Base-by-base conservation (phyloP, 1,140 invertebrate species). In the Eupristina koningsbergeri region DNA sequence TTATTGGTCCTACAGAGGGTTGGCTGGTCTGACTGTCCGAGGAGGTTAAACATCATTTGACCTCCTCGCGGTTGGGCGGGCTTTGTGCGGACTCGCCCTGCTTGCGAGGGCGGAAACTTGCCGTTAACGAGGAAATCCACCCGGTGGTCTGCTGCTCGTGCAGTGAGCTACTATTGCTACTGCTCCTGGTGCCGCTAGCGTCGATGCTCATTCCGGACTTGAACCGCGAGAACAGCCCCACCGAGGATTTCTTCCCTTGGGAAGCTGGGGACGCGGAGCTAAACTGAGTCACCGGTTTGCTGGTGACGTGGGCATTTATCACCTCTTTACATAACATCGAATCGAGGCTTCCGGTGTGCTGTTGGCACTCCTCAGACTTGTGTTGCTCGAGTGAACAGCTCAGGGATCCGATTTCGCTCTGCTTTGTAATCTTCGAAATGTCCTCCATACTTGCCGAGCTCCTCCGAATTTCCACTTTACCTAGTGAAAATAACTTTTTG, bases 371-470 rank as follows among this genome's bases (percentile, higher is more conserved):
- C 2, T 87, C 67, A 13, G 90, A 90, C 41, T 91, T 91, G 9
- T 89, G 86, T 41, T 92, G 89, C 26, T 89, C 87, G 39, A 92
- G 89, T 11, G 90, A 80, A 29, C 86, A 84, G 13, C 89, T 90
- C 6, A 91, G 47, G n/a, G 90, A 78, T 3, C 76, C 85, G 5
- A 83, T 31, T 34, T 92, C 91, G 3, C 88, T 89, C 64, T 92
- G 89, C 50, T 92, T 93, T 3, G 89, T 89, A 36, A 92, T 93
- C 79, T 92, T 92, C 22, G 91, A 91, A 45, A 92, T 93, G 58
- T 92, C 91, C 78, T 93, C 92, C 92, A 92, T 93, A 45, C 91
- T 92, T 0, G 91, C 92, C 0, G 91, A 92, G 73, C 92, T 93
- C 19, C 91, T 86, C 22, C 92, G 86, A 34, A 93, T 93, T 74